Evolutionary conservation across 2,797 vertebrate genomes (phyloP), one percentile per base, ranked within the genome.

Genomic region (Trachops cirrhosus): DNA sequence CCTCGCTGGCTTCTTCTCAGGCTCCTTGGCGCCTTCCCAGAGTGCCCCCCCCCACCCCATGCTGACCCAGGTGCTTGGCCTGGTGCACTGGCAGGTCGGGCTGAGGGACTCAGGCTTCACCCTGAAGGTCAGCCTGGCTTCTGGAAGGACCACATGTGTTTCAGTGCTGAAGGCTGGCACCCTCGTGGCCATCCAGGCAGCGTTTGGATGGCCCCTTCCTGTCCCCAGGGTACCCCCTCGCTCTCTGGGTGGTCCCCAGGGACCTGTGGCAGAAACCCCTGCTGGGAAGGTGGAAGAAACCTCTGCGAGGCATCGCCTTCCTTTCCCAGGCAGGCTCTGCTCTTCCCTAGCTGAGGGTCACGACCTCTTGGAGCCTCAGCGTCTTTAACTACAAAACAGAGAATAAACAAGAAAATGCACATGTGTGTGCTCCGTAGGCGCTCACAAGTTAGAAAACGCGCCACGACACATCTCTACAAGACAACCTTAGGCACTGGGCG

Each of bases 191-290:
- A 26, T 34, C n/a, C 7, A 64, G 19, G 32, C 71, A 24, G 54
- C 14, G 54, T 54, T 22, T 4, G 12, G 46, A 11, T n/a, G 48
- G 39, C 24, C n/a, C 3, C 10, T 34, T 29, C 29, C n/a, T 26
- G 11, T 2, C 24, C 4, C 24, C 32, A 0, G 2, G 1, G 52
- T 6, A 34, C 9, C 22, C 5, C 0, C 9, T 29, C 29, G 39
- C 79, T 46, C 32, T 39, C 46, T 32, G 41, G 39, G n/a, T 2
- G 22, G 21, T 22, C 11, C 6, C 50, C 24, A 21, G 62, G 46
- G 1, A 15, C 21, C 21, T 3, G 19, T 5, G 1, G 59, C 59
- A 34, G 59, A 59, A 48, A n/a, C 59, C 41, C 0, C 80, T 14
- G 2, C 29, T 11, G 37, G 54, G 9, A 34, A 86, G 15, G 32